Evolutionary conservation across 2,113 vertebrate species (phyloP).

Genomic region (Brachypodius melanocephalos): DNA sequence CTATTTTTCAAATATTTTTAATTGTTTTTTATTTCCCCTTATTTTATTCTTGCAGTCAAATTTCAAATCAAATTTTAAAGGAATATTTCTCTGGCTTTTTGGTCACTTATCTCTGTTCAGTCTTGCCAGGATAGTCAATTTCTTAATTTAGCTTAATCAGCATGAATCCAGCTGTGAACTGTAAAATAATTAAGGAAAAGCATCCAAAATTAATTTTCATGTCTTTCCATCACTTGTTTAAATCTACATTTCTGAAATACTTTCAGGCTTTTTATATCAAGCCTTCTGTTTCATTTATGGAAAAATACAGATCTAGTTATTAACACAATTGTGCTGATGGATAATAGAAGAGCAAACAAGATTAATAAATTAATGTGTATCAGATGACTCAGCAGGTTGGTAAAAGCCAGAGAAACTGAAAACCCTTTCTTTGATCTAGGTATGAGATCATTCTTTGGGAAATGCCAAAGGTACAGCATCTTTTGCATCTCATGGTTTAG

Average conservation of each 20-base stretch:
- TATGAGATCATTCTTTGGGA: not conserved
- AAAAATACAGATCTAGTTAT: not conserved
- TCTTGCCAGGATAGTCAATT: not conserved
- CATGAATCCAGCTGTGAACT: not conserved
- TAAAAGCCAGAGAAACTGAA: not conserved
- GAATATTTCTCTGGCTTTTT: not conserved
- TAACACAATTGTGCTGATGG: not conserved
- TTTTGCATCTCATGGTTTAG: not conserved
- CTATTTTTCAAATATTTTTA: not conserved
- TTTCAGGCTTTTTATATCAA: not conserved
- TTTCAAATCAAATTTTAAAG: not conserved
- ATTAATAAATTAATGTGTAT: not conserved
- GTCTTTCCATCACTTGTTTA: not conserved
- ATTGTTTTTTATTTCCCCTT: not conserved
- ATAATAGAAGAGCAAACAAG: not conserved
- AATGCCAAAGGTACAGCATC: not conserved
- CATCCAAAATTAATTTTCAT: not conserved
- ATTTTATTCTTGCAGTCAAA: not conserved
- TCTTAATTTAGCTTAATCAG: not conserved
- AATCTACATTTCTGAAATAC: not conserved
- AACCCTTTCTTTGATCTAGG: not conserved
- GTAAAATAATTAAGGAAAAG: not conserved
- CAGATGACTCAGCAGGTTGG: not conserved
- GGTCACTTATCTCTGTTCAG: not conserved
- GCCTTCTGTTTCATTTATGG: not conserved